Evolutionary conservation across 2,888 invertebrate genomes (phyloP).

Genomic region (Aphidoletes aphidimyza): DNA sequence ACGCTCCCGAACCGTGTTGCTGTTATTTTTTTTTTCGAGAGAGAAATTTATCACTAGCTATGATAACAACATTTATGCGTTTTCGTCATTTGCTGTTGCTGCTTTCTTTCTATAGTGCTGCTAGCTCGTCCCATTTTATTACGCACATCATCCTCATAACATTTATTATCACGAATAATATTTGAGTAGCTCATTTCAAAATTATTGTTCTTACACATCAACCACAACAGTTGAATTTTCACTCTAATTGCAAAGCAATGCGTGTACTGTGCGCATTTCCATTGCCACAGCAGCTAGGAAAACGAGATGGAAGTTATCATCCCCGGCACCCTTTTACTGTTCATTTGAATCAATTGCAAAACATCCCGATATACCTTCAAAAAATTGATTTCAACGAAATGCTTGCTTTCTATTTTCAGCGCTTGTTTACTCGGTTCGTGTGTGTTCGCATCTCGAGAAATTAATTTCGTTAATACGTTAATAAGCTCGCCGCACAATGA

Average conservation of each 20-base stretch:
- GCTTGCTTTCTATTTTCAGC: not conserved
- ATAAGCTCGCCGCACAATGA: slow-evolving; percentile 12
- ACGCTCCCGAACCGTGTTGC: no score
- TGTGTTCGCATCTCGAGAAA: slow-evolving; percentile 3
- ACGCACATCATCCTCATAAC: slow-evolving; percentile 24
- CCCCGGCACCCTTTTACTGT: not conserved
- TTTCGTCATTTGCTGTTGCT: not conserved
- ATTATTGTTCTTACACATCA: not conserved
- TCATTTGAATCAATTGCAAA: slow-evolving; percentile 35
- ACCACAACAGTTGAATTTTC: not conserved
- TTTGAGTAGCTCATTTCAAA: not conserved
- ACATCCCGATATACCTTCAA: not conserved
- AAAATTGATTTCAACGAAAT: not conserved
- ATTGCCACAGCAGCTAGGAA: not conserved
- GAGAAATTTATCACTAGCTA: not conserved
- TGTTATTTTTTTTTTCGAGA: no score
- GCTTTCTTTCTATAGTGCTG: no score
- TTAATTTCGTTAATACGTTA: not conserved
- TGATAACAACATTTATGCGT: not conserved
- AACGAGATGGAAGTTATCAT: not conserved
- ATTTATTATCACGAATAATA: slow-evolving; percentile 29
- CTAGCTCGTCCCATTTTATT: not conserved
- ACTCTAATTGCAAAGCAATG: not conserved
- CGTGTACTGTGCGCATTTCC: not conserved
- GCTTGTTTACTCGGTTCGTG: no score